phyloP scores from a whole-genome alignment of 2,888 invertebrate genomes.

The Apamea epomidion region DNA sequence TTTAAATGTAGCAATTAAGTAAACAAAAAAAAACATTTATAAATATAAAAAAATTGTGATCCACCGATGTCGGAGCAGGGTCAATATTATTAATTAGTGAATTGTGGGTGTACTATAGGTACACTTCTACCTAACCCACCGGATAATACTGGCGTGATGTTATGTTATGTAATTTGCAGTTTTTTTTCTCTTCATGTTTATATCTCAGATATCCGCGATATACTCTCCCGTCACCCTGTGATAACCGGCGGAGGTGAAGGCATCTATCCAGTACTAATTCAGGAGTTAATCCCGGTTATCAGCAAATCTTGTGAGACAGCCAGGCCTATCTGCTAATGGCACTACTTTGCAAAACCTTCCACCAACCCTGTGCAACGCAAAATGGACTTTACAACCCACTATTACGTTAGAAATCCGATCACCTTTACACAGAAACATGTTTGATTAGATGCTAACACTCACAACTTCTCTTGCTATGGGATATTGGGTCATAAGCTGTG shows the following conservation, averaged over 20 bases:
- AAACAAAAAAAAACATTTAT: too few relatives aligned
- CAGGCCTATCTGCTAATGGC: conserved; percentile 79
- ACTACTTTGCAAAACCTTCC: conserved; percentile 77
- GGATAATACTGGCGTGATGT: background rate
- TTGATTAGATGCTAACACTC: conserved; percentile 81
- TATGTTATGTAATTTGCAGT: background rate
- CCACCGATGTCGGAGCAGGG: too few relatives aligned
- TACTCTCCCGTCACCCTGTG: background rate
- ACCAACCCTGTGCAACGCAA: conserved; percentile 46
- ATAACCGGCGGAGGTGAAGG: conserved; percentile 25
- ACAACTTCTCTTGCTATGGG: conserved; percentile 32
- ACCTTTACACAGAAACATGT: conserved; percentile 74
- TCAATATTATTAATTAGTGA: background rate
- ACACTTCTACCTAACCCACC: background rate
- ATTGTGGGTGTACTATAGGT: background rate
- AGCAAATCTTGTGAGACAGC: conserved; percentile 80
- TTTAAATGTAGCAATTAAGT: too few relatives aligned
- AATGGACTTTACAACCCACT: conserved; percentile 56
- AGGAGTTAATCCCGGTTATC: conserved; percentile 75
- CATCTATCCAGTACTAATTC: conserved; percentile 46
- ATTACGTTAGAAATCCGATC: conserved; percentile 62
- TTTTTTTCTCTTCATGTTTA: background rate
- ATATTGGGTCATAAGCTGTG: conserved; percentile 55
- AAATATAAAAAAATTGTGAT: too few relatives aligned
- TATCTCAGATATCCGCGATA: background rate